These are phyloP conservation scores for Lithophane semibrunnea DNA, from an alignment of 2,888 invertebrate genomes.

Conservation along the genomic window DNA sequence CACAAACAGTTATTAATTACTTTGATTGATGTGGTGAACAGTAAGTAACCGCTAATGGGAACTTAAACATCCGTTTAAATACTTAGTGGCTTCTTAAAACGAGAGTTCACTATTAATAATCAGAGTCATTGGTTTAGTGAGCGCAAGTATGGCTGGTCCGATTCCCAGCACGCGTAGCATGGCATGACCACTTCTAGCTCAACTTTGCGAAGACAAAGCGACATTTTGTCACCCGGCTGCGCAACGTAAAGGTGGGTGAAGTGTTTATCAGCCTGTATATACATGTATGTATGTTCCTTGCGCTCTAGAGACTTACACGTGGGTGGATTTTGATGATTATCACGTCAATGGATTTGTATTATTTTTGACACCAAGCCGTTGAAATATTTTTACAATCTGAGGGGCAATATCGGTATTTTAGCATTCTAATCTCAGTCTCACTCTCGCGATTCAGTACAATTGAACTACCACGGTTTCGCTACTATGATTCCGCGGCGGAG, in stretches of 20 bases:
- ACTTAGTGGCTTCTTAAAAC: conserved; percentile 25
- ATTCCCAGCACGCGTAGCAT: background rate
- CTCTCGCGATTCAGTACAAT: too few species aligned
- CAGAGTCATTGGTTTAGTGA: conserved; percentile 5
- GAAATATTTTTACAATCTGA: background rate
- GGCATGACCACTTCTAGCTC: background rate
- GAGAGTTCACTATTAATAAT: conserved; percentile 33
- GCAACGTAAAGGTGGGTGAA: too few species aligned
- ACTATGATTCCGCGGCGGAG: too few species aligned
- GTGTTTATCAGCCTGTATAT: too few species aligned
- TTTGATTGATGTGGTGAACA: conserved; percentile 47
- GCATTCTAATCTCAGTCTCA: background rate
- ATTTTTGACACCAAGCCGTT: background rate
- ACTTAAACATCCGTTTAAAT: conserved; percentile 45
- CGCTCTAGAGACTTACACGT: too few species aligned
- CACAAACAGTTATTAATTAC: conserved; percentile 14
- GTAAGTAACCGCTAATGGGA: conserved; percentile 46
- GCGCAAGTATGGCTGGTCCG: background rate
- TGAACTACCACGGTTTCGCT: too few species aligned
- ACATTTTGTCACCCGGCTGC: background rate
- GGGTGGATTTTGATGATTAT: too few species aligned
- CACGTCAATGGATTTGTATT: too few species aligned
- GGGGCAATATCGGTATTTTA: background rate
- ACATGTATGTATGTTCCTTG: too few species aligned
- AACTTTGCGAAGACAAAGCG: background rate